Evolutionary conservation across 1,140 invertebrate genomes (phyloP).

Genomic region (Chironomus striatipennis): DNA sequence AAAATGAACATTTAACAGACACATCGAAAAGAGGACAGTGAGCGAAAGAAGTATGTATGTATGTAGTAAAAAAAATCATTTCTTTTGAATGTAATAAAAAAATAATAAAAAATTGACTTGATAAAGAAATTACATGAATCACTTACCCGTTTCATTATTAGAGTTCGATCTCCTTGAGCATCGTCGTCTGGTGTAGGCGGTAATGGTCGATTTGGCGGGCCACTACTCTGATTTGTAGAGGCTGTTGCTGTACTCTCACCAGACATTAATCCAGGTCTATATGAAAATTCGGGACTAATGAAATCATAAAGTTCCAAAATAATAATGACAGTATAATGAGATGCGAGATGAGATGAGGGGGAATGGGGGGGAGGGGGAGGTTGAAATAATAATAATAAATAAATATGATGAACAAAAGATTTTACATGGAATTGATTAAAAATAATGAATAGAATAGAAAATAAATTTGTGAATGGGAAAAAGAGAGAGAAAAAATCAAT

Average conservation of each 20-base stretch:
- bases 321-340: slow-evolving; percentile 27
- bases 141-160: slow-evolving; percentile 84
- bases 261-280: slow-evolving; percentile 60
- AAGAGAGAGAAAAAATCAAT: slow-evolving; percentile 26
- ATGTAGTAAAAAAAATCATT: too few species aligned
- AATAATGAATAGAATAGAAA: background rate
- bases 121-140: slow-evolving; percentile 32
- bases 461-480: slow-evolving; percentile 25
- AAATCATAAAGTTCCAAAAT: slow-evolving; percentile 35
- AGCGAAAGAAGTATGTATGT: background rate
- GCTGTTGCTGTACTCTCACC: slow-evolving; percentile 39
- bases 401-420: too few species aligned
- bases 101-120: slow-evolving; percentile 30
- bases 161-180: slow-evolving; percentile 66
- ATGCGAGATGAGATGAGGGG: slow-evolving; percentile 28
- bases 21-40: slow-evolving; percentile 26
- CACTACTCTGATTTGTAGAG: slow-evolving; percentile 46
- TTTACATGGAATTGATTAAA: slow-evolving; percentile 26
- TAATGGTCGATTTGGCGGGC: slow-evolving; percentile 81
- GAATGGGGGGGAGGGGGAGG: background rate
- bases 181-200: slow-evolving; percentile 90
- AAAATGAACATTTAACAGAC: slow-evolving; percentile 32
- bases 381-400: too few species aligned
- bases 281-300: slow-evolving; percentile 75
- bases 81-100: too few species aligned